Conservation (phyloP, 2,797 vertebrate species). For the Pteronotus mesoamericanus region DNA sequence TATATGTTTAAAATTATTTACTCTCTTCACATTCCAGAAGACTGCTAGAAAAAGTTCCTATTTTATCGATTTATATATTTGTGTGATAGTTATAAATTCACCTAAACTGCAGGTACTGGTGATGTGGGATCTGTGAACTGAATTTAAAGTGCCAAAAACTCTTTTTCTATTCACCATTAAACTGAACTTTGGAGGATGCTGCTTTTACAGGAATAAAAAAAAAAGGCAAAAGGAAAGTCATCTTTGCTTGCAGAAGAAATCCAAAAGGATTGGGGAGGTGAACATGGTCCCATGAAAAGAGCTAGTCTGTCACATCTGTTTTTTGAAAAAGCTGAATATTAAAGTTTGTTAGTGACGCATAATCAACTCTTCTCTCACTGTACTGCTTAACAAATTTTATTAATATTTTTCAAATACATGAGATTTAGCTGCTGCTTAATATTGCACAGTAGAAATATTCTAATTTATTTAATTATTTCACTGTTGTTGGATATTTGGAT, state of each 20-base stretch:
- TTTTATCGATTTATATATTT: not conserved
- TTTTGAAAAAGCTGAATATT: not conserved
- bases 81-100: not conserved
- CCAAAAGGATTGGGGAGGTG: not conserved
- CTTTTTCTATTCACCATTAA: not conserved
- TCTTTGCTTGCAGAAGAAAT: not conserved
- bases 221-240: not conserved
- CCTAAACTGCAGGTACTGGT: not conserved
- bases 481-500: not conserved
- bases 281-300: not conserved
- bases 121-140: not conserved
- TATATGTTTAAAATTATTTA: not conserved
- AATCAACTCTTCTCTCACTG: not conserved
- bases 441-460: not conserved
- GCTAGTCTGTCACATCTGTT: not conserved
- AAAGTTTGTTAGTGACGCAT: not conserved
- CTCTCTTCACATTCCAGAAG: not conserved
- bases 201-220: not conserved
- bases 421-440: constrained; percentile 15
- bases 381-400: not conserved
- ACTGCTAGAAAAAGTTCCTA: not conserved
- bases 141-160: not conserved
- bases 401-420: not conserved
- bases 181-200: not conserved
- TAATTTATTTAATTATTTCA: not conserved